Percentiles rank a stretch among this genome's conserved stretches.
phyloP scores from a whole-genome alignment of 2,888 invertebrate genomes.

The Cyrtodaria siliqua region DNA sequence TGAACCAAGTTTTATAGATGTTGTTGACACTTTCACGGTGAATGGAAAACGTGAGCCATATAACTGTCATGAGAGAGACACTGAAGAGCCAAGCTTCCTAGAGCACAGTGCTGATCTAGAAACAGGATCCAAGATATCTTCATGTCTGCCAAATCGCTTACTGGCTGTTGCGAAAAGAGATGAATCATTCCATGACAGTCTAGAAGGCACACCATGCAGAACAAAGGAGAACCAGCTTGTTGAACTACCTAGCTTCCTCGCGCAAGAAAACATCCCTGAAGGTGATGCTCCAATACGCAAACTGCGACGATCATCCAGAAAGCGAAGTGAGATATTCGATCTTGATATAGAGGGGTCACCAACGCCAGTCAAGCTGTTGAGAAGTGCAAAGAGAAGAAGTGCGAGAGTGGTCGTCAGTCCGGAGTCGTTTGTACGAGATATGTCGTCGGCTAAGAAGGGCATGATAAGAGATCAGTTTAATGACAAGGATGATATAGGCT shows the following conservation, averaged over 20 bases:
- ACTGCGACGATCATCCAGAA: slow-evolving; percentile 8
- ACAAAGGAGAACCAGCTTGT: neutral
- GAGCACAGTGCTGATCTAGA: neutral
- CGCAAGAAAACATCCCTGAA: neutral
- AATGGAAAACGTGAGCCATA: no score
- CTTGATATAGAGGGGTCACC: slow-evolving; percentile 19
- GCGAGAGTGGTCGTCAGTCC: slow-evolving; percentile 64
- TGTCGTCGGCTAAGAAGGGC: slow-evolving; percentile 47
- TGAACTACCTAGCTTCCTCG: slow-evolving; percentile 54
- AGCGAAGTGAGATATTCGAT: slow-evolving; percentile 20
- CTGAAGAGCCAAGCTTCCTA: slow-evolving; percentile 35
- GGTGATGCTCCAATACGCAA: neutral
- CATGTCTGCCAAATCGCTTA: slow-evolving; percentile 33
- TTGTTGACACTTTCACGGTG: neutral
- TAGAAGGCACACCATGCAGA: slow-evolving; percentile 19
- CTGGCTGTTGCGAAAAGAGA: slow-evolving; percentile 13
- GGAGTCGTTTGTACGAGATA: slow-evolving; percentile 73
- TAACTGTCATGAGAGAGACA: no score
- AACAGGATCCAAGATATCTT: slow-evolving; percentile 2
- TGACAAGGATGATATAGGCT: neutral
- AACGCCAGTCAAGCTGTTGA: slow-evolving; percentile 37
- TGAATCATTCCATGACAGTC: slow-evolving; percentile 48
- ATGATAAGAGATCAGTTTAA: neutral
- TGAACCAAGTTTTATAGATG: slow-evolving; percentile 13
- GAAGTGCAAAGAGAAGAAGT: slow-evolving; percentile 39